phyloP scores from a whole-genome alignment of 1,140 invertebrate genomes.

The Aphis craccivora region DNA sequence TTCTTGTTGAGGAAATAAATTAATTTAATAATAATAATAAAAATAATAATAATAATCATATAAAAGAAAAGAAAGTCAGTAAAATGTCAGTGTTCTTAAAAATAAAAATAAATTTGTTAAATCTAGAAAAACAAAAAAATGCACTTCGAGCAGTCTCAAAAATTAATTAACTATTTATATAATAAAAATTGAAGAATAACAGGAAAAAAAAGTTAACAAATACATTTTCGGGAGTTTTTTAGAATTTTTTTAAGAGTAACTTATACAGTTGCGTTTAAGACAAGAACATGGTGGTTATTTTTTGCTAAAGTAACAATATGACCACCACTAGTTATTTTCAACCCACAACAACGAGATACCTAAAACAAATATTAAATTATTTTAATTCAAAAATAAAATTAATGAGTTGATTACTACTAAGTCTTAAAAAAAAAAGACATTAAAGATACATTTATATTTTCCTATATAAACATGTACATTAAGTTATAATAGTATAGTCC shows the following conservation, averaged over 20 bases:
- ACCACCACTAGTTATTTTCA: conserved; percentile 95
- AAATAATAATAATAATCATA: conserved; percentile 2
- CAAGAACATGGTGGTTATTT: conserved; percentile 97
- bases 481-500: not conserved
- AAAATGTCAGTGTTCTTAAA: conserved; percentile 55
- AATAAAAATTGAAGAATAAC: conserved; percentile 52
- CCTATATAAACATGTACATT: no score
- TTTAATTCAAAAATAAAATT: not conserved
- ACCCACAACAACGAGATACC: conserved; percentile 95
- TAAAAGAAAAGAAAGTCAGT: conserved; percentile 53
- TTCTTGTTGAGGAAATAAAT: conserved; percentile 57
- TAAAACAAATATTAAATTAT: conserved; percentile 67
- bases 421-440: not conserved
- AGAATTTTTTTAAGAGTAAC: not conserved
- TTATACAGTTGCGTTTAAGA: conserved; percentile 91
- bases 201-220: conserved; percentile 56
- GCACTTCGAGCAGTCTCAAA: conserved; percentile 57
- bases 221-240: not conserved
- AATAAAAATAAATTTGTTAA: conserved; percentile 51
- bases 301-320: conserved; percentile 96
- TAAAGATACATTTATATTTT: no score
- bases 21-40: conserved; percentile 38
- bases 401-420: not conserved
- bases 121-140: conserved; percentile 55
- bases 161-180: conserved; percentile 53